A percentile compares a stretch with the other conserved stretches of the same genome.
Evolutionary conservation across 2,113 vertebrate species (phyloP).

Genomic region (Anhinga anhinga): DNA sequence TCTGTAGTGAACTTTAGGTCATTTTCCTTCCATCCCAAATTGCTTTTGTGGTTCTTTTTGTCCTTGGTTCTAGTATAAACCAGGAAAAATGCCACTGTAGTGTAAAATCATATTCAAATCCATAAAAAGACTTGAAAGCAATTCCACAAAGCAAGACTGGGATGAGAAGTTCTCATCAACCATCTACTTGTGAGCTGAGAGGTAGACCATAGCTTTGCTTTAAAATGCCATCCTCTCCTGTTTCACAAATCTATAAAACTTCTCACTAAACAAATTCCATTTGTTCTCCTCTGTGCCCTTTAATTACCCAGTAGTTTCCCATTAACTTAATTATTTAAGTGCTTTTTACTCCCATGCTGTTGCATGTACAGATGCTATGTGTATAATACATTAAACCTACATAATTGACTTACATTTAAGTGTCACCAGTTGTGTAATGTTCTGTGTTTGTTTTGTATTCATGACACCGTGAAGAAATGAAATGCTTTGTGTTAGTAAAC

Average conservation of each 20-base stretch:
- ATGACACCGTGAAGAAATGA: slow-evolving; percentile 34
- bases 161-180: background rate
- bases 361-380: slow-evolving; percentile 40
- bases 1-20: background rate
- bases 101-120: background rate
- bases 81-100: background rate
- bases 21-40: background rate
- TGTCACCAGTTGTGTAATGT: slow-evolving; percentile 60
- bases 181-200: background rate
- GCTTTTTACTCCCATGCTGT: background rate
- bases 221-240: background rate
- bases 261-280: background rate
- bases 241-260: background rate
- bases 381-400: slow-evolving; percentile 54
- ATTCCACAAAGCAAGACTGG: background rate
- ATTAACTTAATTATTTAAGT: slow-evolving; percentile 61
- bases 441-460: slow-evolving; percentile 24
- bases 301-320: slow-evolving; percentile 14
- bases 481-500: slow-evolving; percentile 48
- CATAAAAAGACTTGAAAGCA: background rate
- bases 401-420: slow-evolving; percentile 45
- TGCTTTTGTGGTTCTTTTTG: background rate
- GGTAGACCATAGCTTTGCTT: background rate
- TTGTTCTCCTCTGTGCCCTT: slow-evolving; percentile 22
- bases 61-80: background rate